Percentiles rank a stretch among this genome's conserved stretches.
Conservation (phyloP, 2,797 vertebrate species). For the Rhabdomys pumilio region DNA sequence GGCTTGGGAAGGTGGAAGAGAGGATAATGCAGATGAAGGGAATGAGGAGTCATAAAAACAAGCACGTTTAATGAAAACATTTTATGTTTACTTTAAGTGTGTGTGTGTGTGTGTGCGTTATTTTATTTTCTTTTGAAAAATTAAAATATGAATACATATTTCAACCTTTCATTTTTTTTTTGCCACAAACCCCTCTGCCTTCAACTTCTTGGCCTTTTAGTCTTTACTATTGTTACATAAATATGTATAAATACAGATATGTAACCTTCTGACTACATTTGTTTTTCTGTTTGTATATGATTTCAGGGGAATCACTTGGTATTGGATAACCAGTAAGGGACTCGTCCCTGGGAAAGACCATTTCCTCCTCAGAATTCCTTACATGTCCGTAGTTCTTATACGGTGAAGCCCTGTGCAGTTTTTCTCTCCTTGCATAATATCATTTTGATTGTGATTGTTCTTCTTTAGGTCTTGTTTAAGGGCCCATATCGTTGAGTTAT, state of each 20-base stretch:
- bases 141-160: neutral
- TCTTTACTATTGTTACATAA: neutral
- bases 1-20: neutral
- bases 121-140: neutral
- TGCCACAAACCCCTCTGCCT: neutral
- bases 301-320: neutral
- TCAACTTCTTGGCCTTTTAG: neutral
- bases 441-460: too few relatives aligned
- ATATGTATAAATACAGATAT: too few relatives aligned
- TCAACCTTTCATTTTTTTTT: too few relatives aligned
- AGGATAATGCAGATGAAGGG: neutral
- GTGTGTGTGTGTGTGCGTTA: neutral
- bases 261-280: neutral
- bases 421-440: too few relatives aligned
- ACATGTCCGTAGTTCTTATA: too few relatives aligned
- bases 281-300: neutral
- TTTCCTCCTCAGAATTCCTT: too few relatives aligned
- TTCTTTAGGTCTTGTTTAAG: too few relatives aligned
- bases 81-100: neutral
- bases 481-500: too few relatives aligned
- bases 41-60: neutral
- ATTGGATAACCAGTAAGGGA: neutral
- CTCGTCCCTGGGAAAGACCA: too few relatives aligned
- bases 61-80: neutral
- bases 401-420: too few relatives aligned